These are phyloP conservation scores for Halichoerus grypus DNA, from an alignment of 2,113 vertebrate genomes.

Conservation along the genomic window DNA sequence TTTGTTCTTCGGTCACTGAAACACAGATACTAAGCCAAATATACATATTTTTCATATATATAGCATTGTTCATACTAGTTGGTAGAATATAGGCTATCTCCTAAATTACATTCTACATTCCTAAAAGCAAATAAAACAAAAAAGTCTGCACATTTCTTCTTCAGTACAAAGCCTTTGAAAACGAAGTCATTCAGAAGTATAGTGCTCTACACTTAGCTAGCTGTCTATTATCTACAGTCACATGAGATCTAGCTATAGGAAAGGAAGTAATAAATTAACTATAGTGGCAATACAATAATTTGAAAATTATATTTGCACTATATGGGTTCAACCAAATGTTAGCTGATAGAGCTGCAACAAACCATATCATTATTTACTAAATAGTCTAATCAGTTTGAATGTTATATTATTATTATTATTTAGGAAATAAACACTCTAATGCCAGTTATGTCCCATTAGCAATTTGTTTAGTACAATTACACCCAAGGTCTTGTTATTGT, in stretches of 20 bases:
- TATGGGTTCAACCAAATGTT: slow-evolving; percentile 36
- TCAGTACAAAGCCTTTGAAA: slow-evolving; percentile 82
- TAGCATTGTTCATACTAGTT: slow-evolving; percentile 69
- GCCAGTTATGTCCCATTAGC: neutral
- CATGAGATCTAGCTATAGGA: neutral
- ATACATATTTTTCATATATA: slow-evolving; percentile 73
- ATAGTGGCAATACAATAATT: slow-evolving; percentile 72
- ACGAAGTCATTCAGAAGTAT: slow-evolving; percentile 49
- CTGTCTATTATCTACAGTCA: slow-evolving; percentile 27
- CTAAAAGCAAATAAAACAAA: slow-evolving; percentile 69
- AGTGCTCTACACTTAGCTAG: slow-evolving; percentile 56
- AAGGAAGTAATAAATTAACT: slow-evolving; percentile 13
- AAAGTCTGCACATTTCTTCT: slow-evolving; percentile 64
- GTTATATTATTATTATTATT: neutral
- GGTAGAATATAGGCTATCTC: slow-evolving; percentile 72
- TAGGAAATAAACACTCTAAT: slow-evolving; percentile 45
- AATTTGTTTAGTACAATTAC: neutral
- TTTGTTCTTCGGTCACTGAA: slow-evolving; percentile 67
- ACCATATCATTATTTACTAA: slow-evolving; percentile 6
- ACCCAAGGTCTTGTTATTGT: neutral
- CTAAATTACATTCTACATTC: slow-evolving; percentile 74
- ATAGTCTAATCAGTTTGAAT: neutral
- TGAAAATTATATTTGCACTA: slow-evolving; percentile 27
- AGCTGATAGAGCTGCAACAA: neutral
- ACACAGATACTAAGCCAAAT: slow-evolving; percentile 73